Conservation (phyloP, 2,113 vertebrate species). For the Nycticorax nycticorax region DNA sequence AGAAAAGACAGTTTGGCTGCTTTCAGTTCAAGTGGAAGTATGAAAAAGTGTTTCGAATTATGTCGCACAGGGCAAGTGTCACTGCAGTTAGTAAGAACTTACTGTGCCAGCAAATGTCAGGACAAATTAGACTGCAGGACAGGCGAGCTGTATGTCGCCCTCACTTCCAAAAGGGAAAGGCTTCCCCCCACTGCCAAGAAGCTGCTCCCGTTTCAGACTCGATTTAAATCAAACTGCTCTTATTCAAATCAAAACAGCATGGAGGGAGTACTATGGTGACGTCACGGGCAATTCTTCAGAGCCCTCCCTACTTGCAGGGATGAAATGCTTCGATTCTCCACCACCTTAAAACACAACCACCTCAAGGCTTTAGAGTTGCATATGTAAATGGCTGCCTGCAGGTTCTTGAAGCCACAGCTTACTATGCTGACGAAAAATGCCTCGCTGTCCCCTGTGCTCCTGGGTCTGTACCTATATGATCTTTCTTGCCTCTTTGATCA, state of each 20-base stretch:
- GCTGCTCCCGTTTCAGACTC: background rate
- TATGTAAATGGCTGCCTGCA: background rate
- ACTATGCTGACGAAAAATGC: background rate
- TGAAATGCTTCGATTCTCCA: background rate
- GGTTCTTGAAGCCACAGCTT: background rate
- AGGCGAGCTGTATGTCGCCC: background rate
- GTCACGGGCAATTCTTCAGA: fast-evolving
- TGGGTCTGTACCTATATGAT: background rate
- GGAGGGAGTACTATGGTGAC: background rate
- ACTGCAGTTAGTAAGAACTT: background rate
- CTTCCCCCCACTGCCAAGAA: background rate
- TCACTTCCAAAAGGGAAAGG: background rate
- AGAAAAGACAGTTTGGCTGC: conserved; percentile 37
- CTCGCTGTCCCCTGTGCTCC: background rate
- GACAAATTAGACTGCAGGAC: conserved; percentile 1
- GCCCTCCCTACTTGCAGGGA: background rate
- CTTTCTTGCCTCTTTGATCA: background rate
- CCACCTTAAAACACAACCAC: background rate
- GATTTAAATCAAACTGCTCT: background rate
- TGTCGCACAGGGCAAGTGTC: background rate
- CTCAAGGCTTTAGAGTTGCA: background rate
- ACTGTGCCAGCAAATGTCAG: background rate
- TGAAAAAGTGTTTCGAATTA: background rate
- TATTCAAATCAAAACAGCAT: background rate
- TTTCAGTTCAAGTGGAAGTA: conserved; percentile 23